Evolutionary conservation across 1,140 invertebrate genomes (phyloP).

Genomic region (Cyphomyrmex costatus): DNA sequence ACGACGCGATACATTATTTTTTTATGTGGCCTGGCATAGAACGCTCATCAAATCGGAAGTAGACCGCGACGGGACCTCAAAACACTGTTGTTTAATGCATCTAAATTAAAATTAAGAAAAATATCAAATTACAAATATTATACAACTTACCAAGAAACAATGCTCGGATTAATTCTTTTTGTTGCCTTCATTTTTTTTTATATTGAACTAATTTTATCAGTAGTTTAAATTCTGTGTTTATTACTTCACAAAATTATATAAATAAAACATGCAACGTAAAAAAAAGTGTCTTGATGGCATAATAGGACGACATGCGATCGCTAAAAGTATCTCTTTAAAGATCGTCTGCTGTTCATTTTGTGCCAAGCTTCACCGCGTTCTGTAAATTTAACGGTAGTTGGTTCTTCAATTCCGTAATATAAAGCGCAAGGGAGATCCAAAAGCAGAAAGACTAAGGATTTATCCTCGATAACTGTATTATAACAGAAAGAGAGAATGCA

Average conservation of each 20-base stretch:
- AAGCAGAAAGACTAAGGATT: background rate
- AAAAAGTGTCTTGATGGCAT: background rate
- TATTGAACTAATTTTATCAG: background rate
- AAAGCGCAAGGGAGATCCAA: slow-evolving; percentile 9
- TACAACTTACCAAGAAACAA: background rate
- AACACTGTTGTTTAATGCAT: slow-evolving; percentile 1
- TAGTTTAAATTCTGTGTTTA: background rate
- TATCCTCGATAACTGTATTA: background rate
- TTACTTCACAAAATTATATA: slow-evolving; percentile 1
- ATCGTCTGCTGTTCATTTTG: slow-evolving; percentile 30
- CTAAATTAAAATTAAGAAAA: slow-evolving; percentile 25
- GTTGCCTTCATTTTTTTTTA: background rate
- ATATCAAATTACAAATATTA: background rate
- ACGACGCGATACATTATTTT: slow-evolving; percentile 50
- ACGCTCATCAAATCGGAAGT: slow-evolving; percentile 56
- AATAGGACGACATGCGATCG: background rate
- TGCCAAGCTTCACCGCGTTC: slow-evolving; percentile 30
- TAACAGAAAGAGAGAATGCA: background rate
- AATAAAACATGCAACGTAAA: background rate
- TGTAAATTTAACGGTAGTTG: slow-evolving; percentile 58
- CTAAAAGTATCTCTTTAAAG: background rate
- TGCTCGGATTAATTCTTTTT: background rate
- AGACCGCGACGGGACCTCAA: slow-evolving; percentile 30
- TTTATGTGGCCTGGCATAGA: slow-evolving; percentile 10
- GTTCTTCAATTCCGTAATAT: slow-evolving; percentile 64